A percentile compares a stretch with the other conserved stretches of the same genome.
phyloP scores from a whole-genome alignment of 2,888 invertebrate genomes.

The Cosmia pyralina region DNA sequence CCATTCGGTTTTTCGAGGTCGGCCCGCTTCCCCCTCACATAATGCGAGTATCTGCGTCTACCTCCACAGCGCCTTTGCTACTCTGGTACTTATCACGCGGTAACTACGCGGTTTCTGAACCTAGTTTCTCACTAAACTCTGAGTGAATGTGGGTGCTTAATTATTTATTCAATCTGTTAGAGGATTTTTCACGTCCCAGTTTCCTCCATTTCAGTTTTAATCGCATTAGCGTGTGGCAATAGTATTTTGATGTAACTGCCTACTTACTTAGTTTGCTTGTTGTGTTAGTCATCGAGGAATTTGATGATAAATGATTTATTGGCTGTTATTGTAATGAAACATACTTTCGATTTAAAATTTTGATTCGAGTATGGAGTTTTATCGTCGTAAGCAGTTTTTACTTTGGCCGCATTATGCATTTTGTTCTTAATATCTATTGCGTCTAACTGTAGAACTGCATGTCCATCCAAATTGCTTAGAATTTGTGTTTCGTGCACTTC shows the following conservation, averaged over 20 bases:
- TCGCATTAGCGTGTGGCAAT: conserved; percentile 64
- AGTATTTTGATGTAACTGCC: conserved; percentile 40
- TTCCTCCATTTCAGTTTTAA: conserved; percentile 63
- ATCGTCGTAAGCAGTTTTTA: conserved; percentile 18
- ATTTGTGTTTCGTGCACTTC: not conserved
- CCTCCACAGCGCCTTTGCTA: conserved; percentile 68
- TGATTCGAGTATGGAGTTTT: conserved; percentile 25
- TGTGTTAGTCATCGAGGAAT: conserved; percentile 54
- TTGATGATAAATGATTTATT: conserved; percentile 53
- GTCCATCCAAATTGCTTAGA: not conserved
- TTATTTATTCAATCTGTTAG: conserved; percentile 82
- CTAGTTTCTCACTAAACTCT: conserved; percentile 76
- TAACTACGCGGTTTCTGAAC: conserved; percentile 80
- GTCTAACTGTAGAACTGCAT: not conserved
- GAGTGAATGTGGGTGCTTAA: conserved; percentile 78
- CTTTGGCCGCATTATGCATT: conserved; percentile 2
- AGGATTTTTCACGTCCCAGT: conserved; percentile 69
- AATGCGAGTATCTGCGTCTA: conserved; percentile 73
- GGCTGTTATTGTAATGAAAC: conserved; percentile 40
- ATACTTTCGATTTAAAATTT: conserved; percentile 33
- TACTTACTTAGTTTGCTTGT: conserved; percentile 29
- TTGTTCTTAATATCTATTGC: not conserved
- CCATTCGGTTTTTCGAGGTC: conserved; percentile 88
- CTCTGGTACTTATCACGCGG: conserved; percentile 71
- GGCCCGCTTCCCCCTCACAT: conserved; percentile 77